Percentiles rank a stretch among this genome's conserved stretches.
Conservation (phyloP, 2,113 vertebrate species). For the Lamprotornis superbus region DNA sequence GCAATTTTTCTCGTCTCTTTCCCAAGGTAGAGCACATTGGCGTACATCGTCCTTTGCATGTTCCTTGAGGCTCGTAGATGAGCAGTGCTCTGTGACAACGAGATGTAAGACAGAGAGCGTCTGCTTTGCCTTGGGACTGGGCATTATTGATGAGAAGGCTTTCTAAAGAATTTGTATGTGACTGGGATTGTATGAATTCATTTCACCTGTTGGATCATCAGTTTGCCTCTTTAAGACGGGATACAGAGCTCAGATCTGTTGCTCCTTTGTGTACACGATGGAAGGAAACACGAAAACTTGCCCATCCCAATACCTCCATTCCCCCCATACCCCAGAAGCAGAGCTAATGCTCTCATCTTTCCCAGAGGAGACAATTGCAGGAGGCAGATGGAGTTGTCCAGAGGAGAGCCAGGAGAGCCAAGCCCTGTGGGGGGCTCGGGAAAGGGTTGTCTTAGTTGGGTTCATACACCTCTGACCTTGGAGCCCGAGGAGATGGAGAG, state of each 20-base stretch:
- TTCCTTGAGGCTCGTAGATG: neutral
- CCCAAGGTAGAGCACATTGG: neutral
- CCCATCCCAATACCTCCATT: neutral
- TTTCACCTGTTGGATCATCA: neutral
- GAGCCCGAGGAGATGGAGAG: neutral
- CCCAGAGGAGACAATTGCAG: neutral
- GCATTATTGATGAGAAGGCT: neutral
- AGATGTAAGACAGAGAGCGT: neutral
- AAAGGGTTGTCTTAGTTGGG: neutral
- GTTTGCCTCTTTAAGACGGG: neutral
- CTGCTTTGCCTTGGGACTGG: neutral
- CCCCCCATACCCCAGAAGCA: neutral
- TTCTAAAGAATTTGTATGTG: neutral
- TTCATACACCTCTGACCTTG: neutral
- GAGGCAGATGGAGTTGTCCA: slow-evolving; percentile 1
- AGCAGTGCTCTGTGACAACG: rapidly evolving
- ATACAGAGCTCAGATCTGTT: neutral
- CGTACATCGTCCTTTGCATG: rapidly evolving
- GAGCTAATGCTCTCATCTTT: neutral
- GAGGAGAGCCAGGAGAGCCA: neutral
- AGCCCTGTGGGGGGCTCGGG: neutral
- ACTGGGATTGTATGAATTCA: neutral
- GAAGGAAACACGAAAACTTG: neutral
- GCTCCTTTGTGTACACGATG: neutral
- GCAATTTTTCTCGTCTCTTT: neutral